Evolutionary conservation across 2,888 invertebrate genomes (phyloP).

Genomic region (Noctua fimbriata): DNA sequence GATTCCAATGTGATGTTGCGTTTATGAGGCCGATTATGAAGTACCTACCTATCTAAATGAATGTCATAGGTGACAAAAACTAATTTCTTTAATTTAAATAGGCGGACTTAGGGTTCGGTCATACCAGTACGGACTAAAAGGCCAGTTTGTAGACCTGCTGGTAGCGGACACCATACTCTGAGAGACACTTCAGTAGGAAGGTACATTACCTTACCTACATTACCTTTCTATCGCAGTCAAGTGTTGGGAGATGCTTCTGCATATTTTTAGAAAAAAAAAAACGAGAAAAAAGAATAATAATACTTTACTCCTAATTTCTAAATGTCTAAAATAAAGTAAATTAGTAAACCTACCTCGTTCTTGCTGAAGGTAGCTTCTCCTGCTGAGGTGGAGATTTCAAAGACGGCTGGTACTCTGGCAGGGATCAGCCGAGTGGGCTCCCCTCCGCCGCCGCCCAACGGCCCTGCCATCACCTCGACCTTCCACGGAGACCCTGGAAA

Average conservation of each 20-base stretch:
- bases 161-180: neutral
- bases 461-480: conserved; percentile 96
- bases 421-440: conserved; percentile 97
- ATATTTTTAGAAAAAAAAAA: neutral
- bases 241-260: neutral
- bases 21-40: neutral
- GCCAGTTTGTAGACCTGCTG: neutral
- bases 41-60: neutral
- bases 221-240: neutral
- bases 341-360: conserved; percentile 79
- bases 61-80: neutral
- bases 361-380: conserved; percentile 85
- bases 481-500: conserved; percentile 97
- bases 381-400: conserved; percentile 94
- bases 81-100: no score
- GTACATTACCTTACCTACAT: neutral
- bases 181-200: neutral
- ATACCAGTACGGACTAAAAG: neutral
- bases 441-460: conserved; percentile 93
- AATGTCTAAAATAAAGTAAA: no score
- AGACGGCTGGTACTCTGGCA: conserved; percentile 96
- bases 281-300: neutral
- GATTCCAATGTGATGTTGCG: neutral
- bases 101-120: neutral
- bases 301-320: neutral